Conservation (phyloP, 2,113 vertebrate species). For the Chionis minor region DNA sequence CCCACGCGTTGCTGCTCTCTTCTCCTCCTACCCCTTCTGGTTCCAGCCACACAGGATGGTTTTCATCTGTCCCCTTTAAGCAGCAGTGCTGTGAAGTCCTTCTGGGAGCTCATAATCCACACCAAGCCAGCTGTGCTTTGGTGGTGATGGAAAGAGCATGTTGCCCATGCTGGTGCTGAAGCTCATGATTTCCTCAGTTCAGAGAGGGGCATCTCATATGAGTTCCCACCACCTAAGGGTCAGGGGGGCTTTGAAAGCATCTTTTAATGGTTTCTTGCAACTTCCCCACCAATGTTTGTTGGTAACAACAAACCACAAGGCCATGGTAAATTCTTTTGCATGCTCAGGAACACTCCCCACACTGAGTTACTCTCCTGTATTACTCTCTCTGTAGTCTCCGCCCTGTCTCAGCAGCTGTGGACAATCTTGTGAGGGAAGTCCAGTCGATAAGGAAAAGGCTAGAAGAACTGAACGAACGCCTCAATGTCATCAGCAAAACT, state of each 20-base stretch:
- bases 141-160: background rate
- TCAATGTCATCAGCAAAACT: slow-evolving; percentile 39
- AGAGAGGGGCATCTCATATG: background rate
- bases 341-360: background rate
- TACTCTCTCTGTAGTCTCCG: slow-evolving; percentile 45
- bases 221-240: background rate
- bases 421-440: slow-evolving; percentile 67
- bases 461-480: slow-evolving; percentile 52
- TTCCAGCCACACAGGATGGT: background rate
- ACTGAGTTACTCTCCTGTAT: background rate
- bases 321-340: background rate
- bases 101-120: background rate
- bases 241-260: background rate
- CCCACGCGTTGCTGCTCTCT: background rate
- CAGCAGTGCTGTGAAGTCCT: background rate
- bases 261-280: background rate
- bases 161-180: background rate
- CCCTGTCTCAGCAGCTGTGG: slow-evolving; percentile 63
- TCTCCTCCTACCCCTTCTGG: background rate
- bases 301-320: background rate
- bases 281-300: background rate
- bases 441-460: slow-evolving; percentile 62
- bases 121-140: background rate
- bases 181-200: background rate
- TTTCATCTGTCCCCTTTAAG: background rate